These are phyloP conservation scores for Hydrolagus colliei DNA, from an alignment of 2,797 vertebrate species.

Conservation along the genomic window DNA sequence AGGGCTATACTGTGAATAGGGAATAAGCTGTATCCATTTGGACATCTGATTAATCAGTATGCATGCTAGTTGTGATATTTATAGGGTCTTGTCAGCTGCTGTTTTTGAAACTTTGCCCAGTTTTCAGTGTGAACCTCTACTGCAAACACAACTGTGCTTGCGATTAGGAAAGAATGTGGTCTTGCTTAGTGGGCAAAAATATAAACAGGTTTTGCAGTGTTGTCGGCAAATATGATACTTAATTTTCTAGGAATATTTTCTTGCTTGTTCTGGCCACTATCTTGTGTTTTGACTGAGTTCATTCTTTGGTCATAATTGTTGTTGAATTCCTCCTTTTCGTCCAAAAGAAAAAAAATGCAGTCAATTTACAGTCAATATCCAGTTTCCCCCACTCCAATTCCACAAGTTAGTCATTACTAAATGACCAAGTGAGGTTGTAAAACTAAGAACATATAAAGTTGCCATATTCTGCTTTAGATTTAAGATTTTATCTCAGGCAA, in stretches of 20 bases:
- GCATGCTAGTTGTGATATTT: constrained; percentile 21
- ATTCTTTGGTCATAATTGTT: background rate
- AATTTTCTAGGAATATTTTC: background rate
- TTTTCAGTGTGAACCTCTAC: background rate
- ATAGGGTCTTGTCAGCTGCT: constrained; percentile 24
- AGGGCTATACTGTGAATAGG: too few species aligned
- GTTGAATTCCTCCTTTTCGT: too few species aligned
- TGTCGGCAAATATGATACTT: background rate
- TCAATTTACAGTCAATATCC: background rate
- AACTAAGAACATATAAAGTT: background rate
- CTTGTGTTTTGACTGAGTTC: background rate
- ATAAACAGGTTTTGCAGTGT: background rate
- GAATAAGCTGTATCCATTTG: background rate
- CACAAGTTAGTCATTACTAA: background rate
- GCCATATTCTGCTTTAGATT: background rate
- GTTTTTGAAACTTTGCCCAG: constrained; percentile 12
- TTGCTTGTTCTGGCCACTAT: background rate
- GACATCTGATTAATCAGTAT: constrained; percentile 20
- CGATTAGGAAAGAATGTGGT: constrained; percentile 15
- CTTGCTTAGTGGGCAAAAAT: background rate
- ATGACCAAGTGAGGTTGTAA: background rate
- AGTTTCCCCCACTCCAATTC: background rate
- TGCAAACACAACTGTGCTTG: constrained; percentile 15
- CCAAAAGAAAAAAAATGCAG: too few species aligned
- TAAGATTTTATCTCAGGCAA: background rate